Evolutionary conservation across 2,797 vertebrate species (phyloP).

Genomic region (Sphaeramia orbicularis): DNA sequence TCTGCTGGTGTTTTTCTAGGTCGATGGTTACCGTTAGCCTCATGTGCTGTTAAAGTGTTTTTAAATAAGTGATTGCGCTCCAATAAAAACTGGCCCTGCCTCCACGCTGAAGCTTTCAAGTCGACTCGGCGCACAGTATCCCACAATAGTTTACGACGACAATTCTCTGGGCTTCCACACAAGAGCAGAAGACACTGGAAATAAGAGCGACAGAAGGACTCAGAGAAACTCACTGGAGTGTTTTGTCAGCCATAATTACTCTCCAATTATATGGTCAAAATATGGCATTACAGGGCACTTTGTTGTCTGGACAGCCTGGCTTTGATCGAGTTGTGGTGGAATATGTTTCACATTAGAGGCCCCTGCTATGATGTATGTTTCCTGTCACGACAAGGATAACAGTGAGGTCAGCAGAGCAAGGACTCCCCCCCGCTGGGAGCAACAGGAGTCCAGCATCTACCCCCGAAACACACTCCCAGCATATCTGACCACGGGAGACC

Average conservation of each 20-base stretch:
- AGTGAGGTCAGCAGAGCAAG: conserved; percentile 86
- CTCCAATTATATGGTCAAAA: conserved; percentile 87
- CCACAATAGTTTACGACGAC: conserved; percentile 71
- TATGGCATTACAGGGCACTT: conserved; percentile 79
- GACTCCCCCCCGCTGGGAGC: conserved; percentile 80
- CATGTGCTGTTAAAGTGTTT: conserved; percentile 56
- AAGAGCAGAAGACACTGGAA: conserved; percentile 44
- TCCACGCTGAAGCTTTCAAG: conserved; percentile 60
- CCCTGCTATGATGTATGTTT: conserved; percentile 90
- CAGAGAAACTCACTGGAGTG: conserved; percentile 72
- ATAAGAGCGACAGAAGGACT: conserved; percentile 23
- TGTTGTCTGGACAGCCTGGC: conserved; percentile 83
- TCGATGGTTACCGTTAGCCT: conserved; percentile 56
- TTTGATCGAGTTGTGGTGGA: conserved; percentile 85
- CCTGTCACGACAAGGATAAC: conserved; percentile 95
- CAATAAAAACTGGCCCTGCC: conserved; percentile 72
- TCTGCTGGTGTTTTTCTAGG: conserved; percentile 66
- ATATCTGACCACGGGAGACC: conserved; percentile 9
- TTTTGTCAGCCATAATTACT: conserved; percentile 89
- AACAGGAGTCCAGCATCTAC: conserved; percentile 40
- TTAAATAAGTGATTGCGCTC: conserved; percentile 61
- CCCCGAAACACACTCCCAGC: conserved; percentile 17
- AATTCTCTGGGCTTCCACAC: conserved; percentile 62
- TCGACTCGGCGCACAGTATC: conserved; percentile 66
- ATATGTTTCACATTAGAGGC: conserved; percentile 86